Conservation (phyloP, 1,140 invertebrate genomes). For the Sitobion miscanthi region DNA sequence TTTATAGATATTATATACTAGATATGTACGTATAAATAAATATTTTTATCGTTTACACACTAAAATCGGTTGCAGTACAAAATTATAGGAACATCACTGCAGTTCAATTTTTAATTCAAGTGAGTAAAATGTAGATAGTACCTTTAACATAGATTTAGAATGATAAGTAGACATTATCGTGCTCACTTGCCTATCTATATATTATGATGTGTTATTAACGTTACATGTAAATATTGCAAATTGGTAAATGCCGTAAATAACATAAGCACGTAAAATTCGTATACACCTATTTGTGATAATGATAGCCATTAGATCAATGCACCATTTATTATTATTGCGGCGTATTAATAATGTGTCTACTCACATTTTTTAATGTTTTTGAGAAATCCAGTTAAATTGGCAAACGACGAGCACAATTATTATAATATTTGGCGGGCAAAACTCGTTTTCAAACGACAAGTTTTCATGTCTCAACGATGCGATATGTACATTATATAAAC, state of each 20-base stretch:
- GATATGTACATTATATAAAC: background rate
- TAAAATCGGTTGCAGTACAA: background rate
- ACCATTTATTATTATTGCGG: background rate
- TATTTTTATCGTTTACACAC: background rate
- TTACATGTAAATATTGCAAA: background rate
- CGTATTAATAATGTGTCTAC: background rate
- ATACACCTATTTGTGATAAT: background rate
- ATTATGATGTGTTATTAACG: background rate
- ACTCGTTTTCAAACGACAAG: background rate
- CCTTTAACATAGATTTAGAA: background rate
- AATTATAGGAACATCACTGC: background rate
- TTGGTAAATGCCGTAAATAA: background rate
- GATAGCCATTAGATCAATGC: background rate
- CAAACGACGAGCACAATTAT: background rate
- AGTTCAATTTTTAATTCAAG: background rate
- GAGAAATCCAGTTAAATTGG: background rate
- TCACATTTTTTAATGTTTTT: constrained; percentile 13
- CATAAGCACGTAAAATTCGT: background rate
- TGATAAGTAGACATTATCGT: background rate
- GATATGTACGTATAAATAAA: background rate
- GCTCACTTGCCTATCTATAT: background rate
- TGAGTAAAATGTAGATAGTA: background rate
- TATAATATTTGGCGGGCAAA: background rate
- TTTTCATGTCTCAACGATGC: background rate
- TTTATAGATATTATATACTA: background rate